Evolutionary conservation across 2,888 invertebrate species (phyloP).

Genomic region (Sphaerophoria rueppellii): DNA sequence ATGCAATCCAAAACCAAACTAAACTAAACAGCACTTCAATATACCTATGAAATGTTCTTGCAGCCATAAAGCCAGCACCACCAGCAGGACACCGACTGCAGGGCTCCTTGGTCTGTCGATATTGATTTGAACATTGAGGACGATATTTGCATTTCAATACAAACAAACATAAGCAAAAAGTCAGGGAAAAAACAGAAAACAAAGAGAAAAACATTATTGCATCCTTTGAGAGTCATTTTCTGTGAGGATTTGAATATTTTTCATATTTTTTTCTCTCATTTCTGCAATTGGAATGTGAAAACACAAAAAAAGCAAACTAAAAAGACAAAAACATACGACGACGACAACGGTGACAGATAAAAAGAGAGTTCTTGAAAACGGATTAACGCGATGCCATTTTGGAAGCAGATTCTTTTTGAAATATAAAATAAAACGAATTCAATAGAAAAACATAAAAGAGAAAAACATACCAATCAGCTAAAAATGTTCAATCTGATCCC

Average conservation of each 20-base stretch:
- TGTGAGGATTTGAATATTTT: slow-evolving; percentile 27
- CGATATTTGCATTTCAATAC: slow-evolving; percentile 38
- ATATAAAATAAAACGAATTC: slow-evolving; percentile 3
- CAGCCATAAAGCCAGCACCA: too few species aligned
- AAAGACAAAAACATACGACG: neutral
- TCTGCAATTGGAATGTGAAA: neutral
- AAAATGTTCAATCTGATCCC: neutral
- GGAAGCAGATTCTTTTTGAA: slow-evolving; percentile 1
- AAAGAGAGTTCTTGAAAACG: slow-evolving; percentile 12
- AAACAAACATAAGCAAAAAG: neutral
- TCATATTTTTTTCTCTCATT: neutral
- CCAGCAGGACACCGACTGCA: too few species aligned
- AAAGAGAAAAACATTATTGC: neutral
- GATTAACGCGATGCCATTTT: slow-evolving; percentile 29
- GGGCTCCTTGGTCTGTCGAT: neutral
- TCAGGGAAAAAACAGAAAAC: neutral
- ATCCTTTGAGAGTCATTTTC: slow-evolving; percentile 28
- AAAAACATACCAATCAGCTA: neutral
- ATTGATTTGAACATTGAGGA: slow-evolving; percentile 15
- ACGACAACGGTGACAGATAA: neutral
- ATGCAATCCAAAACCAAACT: too few species aligned
- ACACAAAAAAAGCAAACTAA: neutral
- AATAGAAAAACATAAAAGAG: neutral
- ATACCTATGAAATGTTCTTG: too few species aligned
- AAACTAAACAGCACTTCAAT: too few species aligned